These are phyloP conservation scores for Nestor notabilis DNA, from an alignment of 2,113 vertebrate genomes.

Conservation along the genomic window DNA sequence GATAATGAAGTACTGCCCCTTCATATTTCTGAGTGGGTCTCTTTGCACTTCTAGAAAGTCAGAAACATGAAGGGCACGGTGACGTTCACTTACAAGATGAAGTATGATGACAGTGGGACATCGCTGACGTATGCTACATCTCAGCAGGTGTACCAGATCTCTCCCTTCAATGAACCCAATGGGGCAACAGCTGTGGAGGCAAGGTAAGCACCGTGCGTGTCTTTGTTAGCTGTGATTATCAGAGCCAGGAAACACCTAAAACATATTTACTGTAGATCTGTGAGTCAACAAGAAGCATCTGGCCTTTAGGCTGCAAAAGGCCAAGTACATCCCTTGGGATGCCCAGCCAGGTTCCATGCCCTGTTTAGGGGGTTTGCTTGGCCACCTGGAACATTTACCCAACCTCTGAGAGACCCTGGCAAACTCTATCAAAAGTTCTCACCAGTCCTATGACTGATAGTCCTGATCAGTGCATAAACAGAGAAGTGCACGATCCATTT, in stretches of 20 bases:
- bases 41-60: constrained; percentile 59
- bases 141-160: constrained; percentile 79
- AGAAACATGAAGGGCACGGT: constrained; percentile 77
- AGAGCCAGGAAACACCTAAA: background rate
- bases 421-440: background rate
- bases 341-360: background rate
- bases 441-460: background rate
- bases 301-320: background rate
- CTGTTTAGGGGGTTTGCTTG: background rate
- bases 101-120: constrained; percentile 52
- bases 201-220: constrained; percentile 53
- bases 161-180: constrained; percentile 75
- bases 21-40: background rate
- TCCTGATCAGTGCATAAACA: background rate
- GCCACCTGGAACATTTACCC: background rate
- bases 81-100: constrained; percentile 79
- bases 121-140: constrained; percentile 70
- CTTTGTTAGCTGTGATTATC: background rate
- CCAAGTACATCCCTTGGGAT: background rate
- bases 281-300: background rate
- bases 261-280: background rate
- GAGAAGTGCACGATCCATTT: rapidly evolving
- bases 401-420: background rate
- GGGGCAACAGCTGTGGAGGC: constrained; percentile 78
- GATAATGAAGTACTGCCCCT: rapidly evolving